phyloP scores from a whole-genome alignment of 1,140 invertebrate genomes.

The Grapholita molesta region DNA sequence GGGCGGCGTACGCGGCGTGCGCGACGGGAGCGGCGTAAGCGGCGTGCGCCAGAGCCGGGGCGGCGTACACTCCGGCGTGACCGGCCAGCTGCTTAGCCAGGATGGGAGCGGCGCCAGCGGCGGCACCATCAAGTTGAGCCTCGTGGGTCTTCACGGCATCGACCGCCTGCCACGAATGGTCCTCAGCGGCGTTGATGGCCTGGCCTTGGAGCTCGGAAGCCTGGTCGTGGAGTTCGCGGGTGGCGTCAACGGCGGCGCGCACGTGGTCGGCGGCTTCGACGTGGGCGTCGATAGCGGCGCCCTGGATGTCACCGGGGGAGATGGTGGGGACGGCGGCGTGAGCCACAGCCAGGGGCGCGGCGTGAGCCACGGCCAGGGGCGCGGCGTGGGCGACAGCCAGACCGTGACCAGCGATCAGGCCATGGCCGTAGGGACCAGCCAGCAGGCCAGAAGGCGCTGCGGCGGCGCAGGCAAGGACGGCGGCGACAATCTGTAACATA shows the following conservation, averaged over 20 bases:
- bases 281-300: conserved; percentile 67
- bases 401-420: conserved; percentile 39
- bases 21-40: conserved; percentile 25
- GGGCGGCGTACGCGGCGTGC: conserved; percentile 27
- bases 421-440: conserved; percentile 52
- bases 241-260: conserved; percentile 62
- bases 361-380: conserved; percentile 35
- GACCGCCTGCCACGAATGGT: conserved; percentile 76
- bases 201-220: conserved; percentile 78
- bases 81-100: conserved; percentile 61
- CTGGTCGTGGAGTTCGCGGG: conserved; percentile 78
- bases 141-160: conserved; percentile 77
- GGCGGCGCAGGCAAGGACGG: conserved; percentile 69
- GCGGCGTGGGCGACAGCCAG: conserved; percentile 19
- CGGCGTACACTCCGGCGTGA: conserved; percentile 35
- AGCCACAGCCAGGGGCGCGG: conserved; percentile 38
- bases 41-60: conserved; percentile 16
- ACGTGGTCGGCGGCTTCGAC: conserved; percentile 64
- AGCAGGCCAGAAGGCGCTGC: conserved; percentile 63
- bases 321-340: conserved; percentile 58
- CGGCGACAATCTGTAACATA: conserved; percentile 59
- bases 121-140: conserved; percentile 78
- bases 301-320: conserved; percentile 61
- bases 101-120: conserved; percentile 78
- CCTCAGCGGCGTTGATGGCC: conserved; percentile 78